These are phyloP conservation scores for Orthonyx spaldingii DNA, from an alignment of 2,113 vertebrate genomes.

Conservation along the genomic window DNA sequence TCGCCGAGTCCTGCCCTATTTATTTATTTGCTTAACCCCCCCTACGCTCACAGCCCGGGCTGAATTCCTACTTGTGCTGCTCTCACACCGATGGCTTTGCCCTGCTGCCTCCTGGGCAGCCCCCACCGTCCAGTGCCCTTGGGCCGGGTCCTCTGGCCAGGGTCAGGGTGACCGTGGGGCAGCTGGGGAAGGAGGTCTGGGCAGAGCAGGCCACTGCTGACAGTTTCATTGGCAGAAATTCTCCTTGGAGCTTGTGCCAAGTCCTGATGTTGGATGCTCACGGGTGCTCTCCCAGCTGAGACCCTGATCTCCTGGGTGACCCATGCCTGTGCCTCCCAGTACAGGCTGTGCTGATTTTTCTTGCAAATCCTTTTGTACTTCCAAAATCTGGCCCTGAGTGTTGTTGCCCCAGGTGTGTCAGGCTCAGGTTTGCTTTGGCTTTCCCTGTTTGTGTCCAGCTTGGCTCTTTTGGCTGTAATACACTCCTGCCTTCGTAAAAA, in stretches of 20 bases:
- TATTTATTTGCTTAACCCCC: constrained; percentile 6
- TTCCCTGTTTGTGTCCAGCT: background rate
- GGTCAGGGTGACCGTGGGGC: background rate
- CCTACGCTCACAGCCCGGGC: background rate
- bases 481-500: rapidly evolving
- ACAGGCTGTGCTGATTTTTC: background rate
- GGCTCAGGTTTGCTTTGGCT: background rate
- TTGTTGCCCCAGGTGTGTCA: background rate
- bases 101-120: background rate
- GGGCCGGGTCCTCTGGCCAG: background rate
- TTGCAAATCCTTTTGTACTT: background rate
- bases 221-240: background rate
- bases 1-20: background rate
- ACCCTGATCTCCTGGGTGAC: background rate
- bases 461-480: background rate
- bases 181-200: background rate
- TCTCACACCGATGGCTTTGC: background rate
- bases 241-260: background rate
- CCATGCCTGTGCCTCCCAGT: background rate
- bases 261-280: background rate
- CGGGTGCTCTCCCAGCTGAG: background rate
- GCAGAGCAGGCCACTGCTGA: background rate
- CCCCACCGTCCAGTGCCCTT: rapidly evolving
- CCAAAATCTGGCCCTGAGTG: background rate
- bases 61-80: background rate